Base-by-base conservation (phyloP, 2,113 vertebrate genomes). In the Macrotus californicus region DNA sequence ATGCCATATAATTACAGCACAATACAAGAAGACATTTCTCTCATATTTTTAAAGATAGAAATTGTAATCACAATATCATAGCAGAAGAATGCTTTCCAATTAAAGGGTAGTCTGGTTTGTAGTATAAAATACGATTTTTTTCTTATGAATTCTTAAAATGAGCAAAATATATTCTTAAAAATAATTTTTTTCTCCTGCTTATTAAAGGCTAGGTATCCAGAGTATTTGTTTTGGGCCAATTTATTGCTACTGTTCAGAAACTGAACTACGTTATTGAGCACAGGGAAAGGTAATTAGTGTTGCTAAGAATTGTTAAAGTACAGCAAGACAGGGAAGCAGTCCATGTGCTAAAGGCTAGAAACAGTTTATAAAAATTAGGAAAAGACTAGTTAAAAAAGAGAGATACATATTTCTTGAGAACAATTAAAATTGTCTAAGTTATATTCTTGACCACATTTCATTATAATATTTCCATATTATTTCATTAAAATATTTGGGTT, bases 221-320 rank as follows among this genome's bases (percentile, higher is more conserved):
- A 11, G 1, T 70, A 83, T 87, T 86, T 92, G 43, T 87, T 94
- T 92, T 18, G 67, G 56, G 66, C 21, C 12, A 46, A 19, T 81
- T 87, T 67, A 43, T 76, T 83, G 43, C 41, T 56, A 8, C 34
- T 7, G 14, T 89, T 96, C 50, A 97, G 83, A 96, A 93, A 93
- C 46, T 89, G 84, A 94, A 77, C 39, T 92, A 4, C 70, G 29
- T 64, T 94, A 79, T 2, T 66, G 73, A 76, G 50, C 16, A 11
- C 70, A 87, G 72, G 66, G 84, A 97, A 93, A 83, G 93, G 73
- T 84, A 76, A 94, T 93, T 73, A 31, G 34, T 89, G 83, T 91
- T 95, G 93, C 79, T 91, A 80, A 86, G 91, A 89, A 75, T 89
- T 93, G 66, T 93, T 87, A 90, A 10, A 85, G 56, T 64, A 52